Evolutionary conservation across 2,113 vertebrate species (phyloP).

Genomic region (Charadrius vociferus): DNA sequence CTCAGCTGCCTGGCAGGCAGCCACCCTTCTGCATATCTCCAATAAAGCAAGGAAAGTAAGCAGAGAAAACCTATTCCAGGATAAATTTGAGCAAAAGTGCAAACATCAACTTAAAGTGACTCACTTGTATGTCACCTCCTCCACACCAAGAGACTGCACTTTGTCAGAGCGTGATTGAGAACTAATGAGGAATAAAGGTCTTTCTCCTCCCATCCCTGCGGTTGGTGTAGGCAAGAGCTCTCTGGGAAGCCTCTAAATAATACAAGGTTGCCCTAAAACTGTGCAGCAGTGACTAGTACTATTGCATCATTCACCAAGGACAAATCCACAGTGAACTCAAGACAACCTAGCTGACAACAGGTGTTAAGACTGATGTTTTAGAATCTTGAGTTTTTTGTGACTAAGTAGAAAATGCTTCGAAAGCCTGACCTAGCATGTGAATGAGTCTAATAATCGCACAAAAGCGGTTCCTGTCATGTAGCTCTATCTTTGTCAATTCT

Average conservation of each 20-base stretch:
- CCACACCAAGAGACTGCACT: background rate
- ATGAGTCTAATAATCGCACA: accelerated
- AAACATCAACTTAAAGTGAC: background rate
- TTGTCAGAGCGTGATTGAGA: background rate
- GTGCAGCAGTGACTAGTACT: background rate
- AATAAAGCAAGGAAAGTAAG: background rate
- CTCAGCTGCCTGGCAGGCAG: background rate
- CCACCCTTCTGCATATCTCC: background rate
- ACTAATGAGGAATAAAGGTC: background rate
- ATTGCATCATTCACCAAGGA: background rate
- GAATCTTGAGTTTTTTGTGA: background rate
- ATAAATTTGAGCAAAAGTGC: background rate
- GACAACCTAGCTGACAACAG: background rate
- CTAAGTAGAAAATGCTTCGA: background rate
- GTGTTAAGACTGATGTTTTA: background rate
- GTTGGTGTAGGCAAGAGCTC: background rate
- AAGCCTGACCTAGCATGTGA: background rate
- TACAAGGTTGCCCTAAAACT: background rate
- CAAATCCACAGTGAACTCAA: background rate
- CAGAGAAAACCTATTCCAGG: background rate
- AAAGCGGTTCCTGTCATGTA: background rate
- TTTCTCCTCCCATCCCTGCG: background rate
- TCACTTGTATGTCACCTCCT: background rate
- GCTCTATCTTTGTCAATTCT: background rate
- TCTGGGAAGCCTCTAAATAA: background rate